These are phyloP conservation scores for Carpatolechia fugitivella DNA, from an alignment of 2,888 invertebrate genomes.

Conservation along the genomic window DNA sequence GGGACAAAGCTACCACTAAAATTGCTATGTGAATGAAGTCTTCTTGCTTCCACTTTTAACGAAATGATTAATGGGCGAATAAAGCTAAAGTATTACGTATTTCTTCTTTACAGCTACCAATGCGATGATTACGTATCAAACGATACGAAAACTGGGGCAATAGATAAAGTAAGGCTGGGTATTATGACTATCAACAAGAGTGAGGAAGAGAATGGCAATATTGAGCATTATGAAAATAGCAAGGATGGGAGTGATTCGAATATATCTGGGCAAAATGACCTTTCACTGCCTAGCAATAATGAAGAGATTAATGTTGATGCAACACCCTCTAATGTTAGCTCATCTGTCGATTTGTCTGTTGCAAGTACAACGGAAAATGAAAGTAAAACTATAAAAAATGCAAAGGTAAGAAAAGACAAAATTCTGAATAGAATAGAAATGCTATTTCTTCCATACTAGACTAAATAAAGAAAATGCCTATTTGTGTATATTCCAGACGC, in stretches of 20 bases:
- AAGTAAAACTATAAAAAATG: slow-evolving; percentile 46
- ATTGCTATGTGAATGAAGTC: too few species aligned
- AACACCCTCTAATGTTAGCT: slow-evolving; percentile 30
- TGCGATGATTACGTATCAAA: slow-evolving; percentile 90
- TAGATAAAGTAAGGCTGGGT: slow-evolving; percentile 79
- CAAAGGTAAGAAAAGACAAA: slow-evolving; percentile 48
- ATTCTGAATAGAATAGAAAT: too few species aligned
- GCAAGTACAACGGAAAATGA: slow-evolving; percentile 41
- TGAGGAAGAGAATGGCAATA: slow-evolving; percentile 37
- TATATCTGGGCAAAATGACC: slow-evolving; percentile 31
- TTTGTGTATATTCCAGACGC: slow-evolving; percentile 47
- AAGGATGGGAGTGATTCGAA: slow-evolving; percentile 43
- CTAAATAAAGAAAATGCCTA: too few species aligned
- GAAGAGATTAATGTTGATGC: slow-evolving; percentile 35
- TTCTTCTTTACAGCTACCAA: slow-evolving; percentile 80
- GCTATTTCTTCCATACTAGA: too few species aligned
- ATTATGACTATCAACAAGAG: slow-evolving; percentile 51
- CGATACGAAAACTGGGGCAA: slow-evolving; percentile 79
- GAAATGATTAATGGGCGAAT: too few species aligned
- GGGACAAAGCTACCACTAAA: too few species aligned
- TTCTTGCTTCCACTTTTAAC: neutral
- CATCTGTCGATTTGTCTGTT: slow-evolving; percentile 38
- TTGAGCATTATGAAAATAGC: slow-evolving; percentile 42
- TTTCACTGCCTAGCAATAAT: slow-evolving; percentile 30
- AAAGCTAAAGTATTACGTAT: neutral